A percentile compares a stretch with the other conserved stretches of the same genome.
phyloP scores from a whole-genome alignment of 2,113 vertebrate species.

The Melanostigma gelatinosum region DNA sequence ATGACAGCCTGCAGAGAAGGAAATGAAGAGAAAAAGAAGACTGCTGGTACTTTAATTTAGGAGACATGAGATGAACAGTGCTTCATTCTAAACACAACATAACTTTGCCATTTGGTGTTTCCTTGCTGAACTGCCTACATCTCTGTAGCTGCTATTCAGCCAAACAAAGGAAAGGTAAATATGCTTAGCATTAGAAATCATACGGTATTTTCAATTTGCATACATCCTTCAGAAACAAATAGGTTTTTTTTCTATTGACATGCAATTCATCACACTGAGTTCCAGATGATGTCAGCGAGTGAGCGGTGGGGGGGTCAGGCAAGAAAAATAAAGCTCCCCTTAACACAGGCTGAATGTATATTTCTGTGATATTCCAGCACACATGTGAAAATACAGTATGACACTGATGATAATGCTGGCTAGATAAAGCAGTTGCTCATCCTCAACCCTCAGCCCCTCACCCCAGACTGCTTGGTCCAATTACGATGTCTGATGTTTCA shows the following conservation, averaged over 20 bases:
- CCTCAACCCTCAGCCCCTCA: not conserved
- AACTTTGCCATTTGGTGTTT: conserved; percentile 11
- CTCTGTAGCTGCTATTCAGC: not conserved
- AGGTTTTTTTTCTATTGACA: conserved; percentile 10
- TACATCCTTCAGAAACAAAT: conserved; percentile 25
- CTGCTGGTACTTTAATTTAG: conserved; percentile 37
- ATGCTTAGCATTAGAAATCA: conserved; percentile 18
- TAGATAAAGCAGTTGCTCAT: not conserved
- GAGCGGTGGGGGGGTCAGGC: conserved; percentile 10
- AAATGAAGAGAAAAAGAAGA: conserved; percentile 50
- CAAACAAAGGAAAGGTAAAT: conserved; percentile 28
- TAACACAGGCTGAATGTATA: conserved; percentile 11
- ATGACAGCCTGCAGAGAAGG: conserved; percentile 51
- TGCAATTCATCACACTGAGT: conserved; percentile 34
- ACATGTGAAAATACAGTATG: conserved; percentile 19
- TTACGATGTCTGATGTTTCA: conserved; percentile 87
- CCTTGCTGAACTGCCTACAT: conserved; percentile 5
- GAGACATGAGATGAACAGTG: conserved; percentile 21
- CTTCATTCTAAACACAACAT: conserved; percentile 16
- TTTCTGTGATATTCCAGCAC: conserved; percentile 26
- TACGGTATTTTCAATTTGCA: not conserved
- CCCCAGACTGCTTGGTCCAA: conserved; percentile 82
- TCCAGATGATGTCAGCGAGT: conserved; percentile 30
- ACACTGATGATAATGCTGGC: conserved; percentile 30
- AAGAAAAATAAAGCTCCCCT: conserved; percentile 1